Evolutionary conservation across 2,888 invertebrate species (phyloP).

Genomic region (Maniola hyperantus): DNA sequence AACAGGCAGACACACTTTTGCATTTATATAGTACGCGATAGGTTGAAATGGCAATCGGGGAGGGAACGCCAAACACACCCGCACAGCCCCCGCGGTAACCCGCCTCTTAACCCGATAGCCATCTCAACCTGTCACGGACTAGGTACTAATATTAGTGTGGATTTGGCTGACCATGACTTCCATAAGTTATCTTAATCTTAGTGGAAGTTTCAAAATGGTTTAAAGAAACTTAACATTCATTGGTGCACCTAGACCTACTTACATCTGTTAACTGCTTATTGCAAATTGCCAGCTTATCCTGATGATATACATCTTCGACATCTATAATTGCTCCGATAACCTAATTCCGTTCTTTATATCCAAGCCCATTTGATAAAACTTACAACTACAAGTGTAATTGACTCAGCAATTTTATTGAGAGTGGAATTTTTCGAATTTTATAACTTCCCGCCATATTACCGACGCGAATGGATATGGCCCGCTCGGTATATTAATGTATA

Average conservation of each 20-base stretch:
- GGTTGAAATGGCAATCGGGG: too few relatives aligned
- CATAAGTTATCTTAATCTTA: not conserved
- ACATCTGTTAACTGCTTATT: not conserved
- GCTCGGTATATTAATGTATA: constrained; percentile 56
- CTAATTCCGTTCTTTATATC: constrained; percentile 31
- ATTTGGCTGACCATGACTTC: not conserved
- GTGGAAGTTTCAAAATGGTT: not conserved
- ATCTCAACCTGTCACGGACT: too few relatives aligned
- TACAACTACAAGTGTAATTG: constrained; percentile 54
- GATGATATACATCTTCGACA: constrained; percentile 25
- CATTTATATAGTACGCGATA: too few relatives aligned
- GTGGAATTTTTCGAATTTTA: constrained; percentile 53
- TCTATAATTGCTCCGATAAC: constrained; percentile 31
- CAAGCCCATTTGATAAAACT: constrained; percentile 38
- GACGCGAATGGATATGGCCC: constrained; percentile 50
- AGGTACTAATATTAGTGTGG: too few relatives aligned
- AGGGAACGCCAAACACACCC: too few relatives aligned
- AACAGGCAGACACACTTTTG: too few relatives aligned
- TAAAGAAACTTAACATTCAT: not conserved
- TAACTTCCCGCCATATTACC: constrained; percentile 52
- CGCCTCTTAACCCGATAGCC: too few relatives aligned
- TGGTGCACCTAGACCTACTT: not conserved
- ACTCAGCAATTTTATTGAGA: constrained; percentile 59
- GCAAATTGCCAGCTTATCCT: constrained; percentile 20
- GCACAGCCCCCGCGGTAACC: too few relatives aligned